Evolutionary conservation across 2,888 invertebrate genomes (phyloP), one percentile per base, ranked within the genome.

Genomic region (Drosophila eohydei): DNA sequence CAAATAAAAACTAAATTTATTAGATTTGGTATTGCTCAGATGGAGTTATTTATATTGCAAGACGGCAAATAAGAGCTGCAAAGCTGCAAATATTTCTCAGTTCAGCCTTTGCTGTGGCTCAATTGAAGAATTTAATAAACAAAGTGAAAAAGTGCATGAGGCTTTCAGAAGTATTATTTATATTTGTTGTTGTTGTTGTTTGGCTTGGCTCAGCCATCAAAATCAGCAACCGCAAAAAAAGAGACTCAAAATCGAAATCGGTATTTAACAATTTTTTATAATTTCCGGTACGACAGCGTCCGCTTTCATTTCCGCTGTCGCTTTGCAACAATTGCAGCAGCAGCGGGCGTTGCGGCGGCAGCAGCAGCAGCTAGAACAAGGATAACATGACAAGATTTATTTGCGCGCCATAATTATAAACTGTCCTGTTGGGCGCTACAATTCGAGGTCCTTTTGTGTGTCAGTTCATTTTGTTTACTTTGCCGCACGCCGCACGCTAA

Each of bases 201-300:
- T 36, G 36, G 11, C 30, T 34, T 43, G 43, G 32, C 48, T 50
- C 54, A 60, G 46, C 74, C 69, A 69, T 74, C 63, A 69, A 64
- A 66, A 46, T 59, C 59, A 54, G 56, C n/a, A 76, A 74, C 59
- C 57, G 56, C 38, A 78, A 61, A 78, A 78, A 75, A 30, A 46
- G 36, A 51, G 30, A 12, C 14, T 8, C 28, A 54, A 43, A 40
- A 30, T 28, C 38, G 54, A 71, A 61, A 78, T 72, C 80, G 76
- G 85, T 70, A 78, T 81, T 81, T 86, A 78, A 87, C 70, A 64
- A 63, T 67, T 75, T 84, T 83, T 88, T 83, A 88, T 83, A 83
- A 83, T 83, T 83, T 83, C 83, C 83, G 83, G 83, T 50, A 59
- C 70, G 70, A 62, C 51, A 54, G 46, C 65, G 59, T 77, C 64